These are phyloP conservation scores for Casuarius casuarius DNA, from an alignment of 2,113 vertebrate genomes.

Conservation along the genomic window DNA sequence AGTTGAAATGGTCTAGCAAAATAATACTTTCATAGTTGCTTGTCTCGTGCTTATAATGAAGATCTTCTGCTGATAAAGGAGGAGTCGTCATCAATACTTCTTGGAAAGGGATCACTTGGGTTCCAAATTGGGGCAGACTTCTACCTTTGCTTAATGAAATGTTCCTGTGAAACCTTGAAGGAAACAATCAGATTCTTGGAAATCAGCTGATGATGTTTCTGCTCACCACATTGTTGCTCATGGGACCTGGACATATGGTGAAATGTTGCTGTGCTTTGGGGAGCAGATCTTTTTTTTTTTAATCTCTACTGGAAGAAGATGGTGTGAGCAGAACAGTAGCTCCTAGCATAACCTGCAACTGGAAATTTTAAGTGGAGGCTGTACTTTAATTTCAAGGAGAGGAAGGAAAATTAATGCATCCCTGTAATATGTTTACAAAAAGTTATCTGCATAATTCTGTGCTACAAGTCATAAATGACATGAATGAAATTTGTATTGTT, in stretches of 20 bases:
- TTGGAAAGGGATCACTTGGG: neutral
- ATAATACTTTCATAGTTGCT: neutral
- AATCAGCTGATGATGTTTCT: neutral
- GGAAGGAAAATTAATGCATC: neutral
- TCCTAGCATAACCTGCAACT: neutral
- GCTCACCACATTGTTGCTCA: neutral
- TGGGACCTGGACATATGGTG: neutral
- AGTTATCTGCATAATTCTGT: neutral
- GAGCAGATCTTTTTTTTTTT: neutral
- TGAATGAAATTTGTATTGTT: neutral
- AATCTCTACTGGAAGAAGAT: neutral
- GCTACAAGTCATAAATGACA: neutral
- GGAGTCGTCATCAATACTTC: neutral
- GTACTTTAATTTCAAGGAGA: neutral
- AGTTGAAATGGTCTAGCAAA: neutral
- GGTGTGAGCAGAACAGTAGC: neutral
- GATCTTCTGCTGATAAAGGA: neutral
- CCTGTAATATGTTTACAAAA: neutral
- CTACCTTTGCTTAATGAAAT: neutral
- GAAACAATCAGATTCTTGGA: neutral
- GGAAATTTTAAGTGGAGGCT: neutral
- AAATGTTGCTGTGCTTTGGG: neutral
- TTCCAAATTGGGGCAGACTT: neutral
- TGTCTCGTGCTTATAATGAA: neutral
- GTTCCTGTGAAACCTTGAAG: neutral